Base-by-base conservation (phyloP, 2,888 invertebrate species). In the Megaustenia siamemsis region DNA sequence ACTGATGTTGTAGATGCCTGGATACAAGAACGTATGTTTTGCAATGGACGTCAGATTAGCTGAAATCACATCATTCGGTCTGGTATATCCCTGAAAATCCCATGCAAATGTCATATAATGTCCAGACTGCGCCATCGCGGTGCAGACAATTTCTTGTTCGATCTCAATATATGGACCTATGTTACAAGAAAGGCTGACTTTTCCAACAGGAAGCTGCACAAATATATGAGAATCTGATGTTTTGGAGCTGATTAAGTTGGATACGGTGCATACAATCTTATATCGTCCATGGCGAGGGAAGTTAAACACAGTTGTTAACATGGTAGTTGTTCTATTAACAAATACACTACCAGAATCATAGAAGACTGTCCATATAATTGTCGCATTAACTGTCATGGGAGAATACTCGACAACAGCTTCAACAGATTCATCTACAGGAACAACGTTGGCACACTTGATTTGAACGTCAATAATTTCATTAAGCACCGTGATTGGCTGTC, bases 21-120 rank as follows among this genome's bases (percentile, higher is more conserved):
- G 87, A 21, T 68, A 35, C 5, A 76, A 43, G 78, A 86, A 90
- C 15, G 82, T 85, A 40, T 90, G 88, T 8, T 73, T 80, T 0
- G 86, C 87, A 6, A 43, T 45, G 5, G 89, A 88, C 0, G 85
- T 45, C 4, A 82, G 28, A 49, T 86, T 86, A 28, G 18, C 77
- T 24, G 38, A 79, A 6, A 69, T 71, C 10, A 84, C 63, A 28
- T 82, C 79, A 12, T 79, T 86, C 6, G 79, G 15, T 15, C 68
- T 35, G 3, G 63, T 21, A 18, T 32, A 28, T 35, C 89, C 87
- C 2, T 85, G 80, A 32, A 91, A 88, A 56, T 83, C 84, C 92
- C 92, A 92, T 10, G 73, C 81, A 86, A 91, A 93, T 4, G 84
- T 83, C 21, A 90, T 88, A 87, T 92, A 87, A 8, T 89, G 90